Evolutionary conservation across 2,797 vertebrate genomes (phyloP).

Genomic region (Poecilia picta): DNA sequence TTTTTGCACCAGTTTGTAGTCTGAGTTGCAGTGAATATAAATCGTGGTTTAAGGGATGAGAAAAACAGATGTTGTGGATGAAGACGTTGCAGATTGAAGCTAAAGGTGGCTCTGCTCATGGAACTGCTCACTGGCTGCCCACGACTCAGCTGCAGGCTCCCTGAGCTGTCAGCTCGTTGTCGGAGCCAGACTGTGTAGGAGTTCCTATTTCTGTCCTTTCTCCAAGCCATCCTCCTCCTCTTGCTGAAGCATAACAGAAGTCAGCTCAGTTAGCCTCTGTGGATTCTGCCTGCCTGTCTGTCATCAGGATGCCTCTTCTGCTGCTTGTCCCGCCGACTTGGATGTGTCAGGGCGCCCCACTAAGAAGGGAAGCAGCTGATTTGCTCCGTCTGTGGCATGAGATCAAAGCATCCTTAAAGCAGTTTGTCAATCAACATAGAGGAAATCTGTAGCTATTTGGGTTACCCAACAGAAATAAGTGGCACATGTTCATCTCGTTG

Average conservation of each 20-base stretch:
- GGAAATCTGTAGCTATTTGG: not conserved
- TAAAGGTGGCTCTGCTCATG: slow-evolving; percentile 33
- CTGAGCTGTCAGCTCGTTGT: slow-evolving; percentile 75
- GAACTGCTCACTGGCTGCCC: slow-evolving; percentile 55
- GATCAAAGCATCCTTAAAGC: slow-evolving; percentile 13
- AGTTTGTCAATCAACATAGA: not conserved
- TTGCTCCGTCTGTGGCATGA: slow-evolving; percentile 1
- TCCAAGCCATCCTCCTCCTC: slow-evolving; percentile 34
- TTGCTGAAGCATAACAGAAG: slow-evolving; percentile 21
- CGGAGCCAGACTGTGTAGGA: slow-evolving; percentile 81
- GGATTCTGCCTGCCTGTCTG: slow-evolving; percentile 10
- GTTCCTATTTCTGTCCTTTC: slow-evolving; percentile 76
- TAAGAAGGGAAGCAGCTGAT: slow-evolving; percentile 27
- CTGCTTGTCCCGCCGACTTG: slow-evolving; percentile 27
- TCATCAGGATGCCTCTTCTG: slow-evolving; percentile 22
- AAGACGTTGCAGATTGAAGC: slow-evolving; percentile 41
- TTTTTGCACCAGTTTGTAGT: not conserved
- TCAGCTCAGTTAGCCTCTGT: slow-evolving; percentile 26
- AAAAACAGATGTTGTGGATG: slow-evolving; percentile 70
- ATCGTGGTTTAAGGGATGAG: slow-evolving; percentile 30
- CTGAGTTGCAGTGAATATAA: slow-evolving; percentile 4
- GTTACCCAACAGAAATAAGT: not conserved
- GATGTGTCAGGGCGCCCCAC: slow-evolving; percentile 14
- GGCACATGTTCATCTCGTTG: not conserved
- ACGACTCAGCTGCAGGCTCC: slow-evolving; percentile 76